Percentiles rank a stretch among this genome's conserved stretches.
Conservation (phyloP, 2,113 vertebrate genomes). For the Artemisiospiza belli region DNA sequence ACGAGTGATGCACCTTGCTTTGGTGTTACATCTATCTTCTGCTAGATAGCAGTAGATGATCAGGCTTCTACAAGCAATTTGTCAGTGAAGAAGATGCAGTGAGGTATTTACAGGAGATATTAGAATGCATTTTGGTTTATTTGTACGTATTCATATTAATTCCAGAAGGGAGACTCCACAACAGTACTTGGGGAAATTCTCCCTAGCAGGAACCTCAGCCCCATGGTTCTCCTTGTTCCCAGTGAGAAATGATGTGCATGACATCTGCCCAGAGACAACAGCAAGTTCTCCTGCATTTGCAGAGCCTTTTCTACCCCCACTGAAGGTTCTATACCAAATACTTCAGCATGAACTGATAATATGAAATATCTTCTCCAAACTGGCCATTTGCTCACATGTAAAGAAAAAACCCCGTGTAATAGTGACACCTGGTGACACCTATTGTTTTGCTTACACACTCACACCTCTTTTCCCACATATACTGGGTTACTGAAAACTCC, state of each 20-base stretch:
- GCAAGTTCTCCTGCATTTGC: not conserved
- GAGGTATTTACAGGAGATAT: not conserved
- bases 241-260: not conserved
- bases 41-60: not conserved
- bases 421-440: conserved; percentile 66
- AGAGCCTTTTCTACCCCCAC: not conserved
- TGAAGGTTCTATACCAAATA: not conserved
- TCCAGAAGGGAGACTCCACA: not conserved
- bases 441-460: not conserved
- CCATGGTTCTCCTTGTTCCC: not conserved
- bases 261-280: not conserved
- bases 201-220: not conserved
- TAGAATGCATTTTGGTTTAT: not conserved
- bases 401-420: not conserved
- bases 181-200: not conserved
- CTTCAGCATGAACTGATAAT: not conserved
- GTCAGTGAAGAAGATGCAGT: not conserved
- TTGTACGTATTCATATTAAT: not conserved
- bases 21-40: not conserved
- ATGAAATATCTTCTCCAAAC: not conserved
- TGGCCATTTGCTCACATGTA: conserved; percentile 8
- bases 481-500: not conserved
- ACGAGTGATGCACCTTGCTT: not conserved
- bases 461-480: not conserved
- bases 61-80: not conserved